Percentiles rank a stretch among this genome's conserved stretches.
Evolutionary conservation across 2,888 invertebrate genomes (phyloP).

Genomic region (Lithophane leautieri): DNA sequence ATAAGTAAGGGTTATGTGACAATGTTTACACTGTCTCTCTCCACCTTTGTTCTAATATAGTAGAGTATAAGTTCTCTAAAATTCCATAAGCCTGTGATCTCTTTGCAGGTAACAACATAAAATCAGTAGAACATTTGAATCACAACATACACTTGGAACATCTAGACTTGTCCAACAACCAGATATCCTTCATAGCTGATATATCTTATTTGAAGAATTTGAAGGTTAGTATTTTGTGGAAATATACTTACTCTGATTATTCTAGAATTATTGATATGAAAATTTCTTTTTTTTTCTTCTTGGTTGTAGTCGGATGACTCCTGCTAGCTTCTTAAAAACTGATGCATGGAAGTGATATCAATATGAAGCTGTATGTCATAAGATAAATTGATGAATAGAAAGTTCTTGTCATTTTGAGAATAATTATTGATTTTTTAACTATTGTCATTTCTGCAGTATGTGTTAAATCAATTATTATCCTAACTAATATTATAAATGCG

Average conservation of each 20-base stretch:
- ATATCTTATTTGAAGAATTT: conserved; percentile 95
- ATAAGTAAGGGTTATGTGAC: not conserved
- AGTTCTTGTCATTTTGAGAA: not conserved
- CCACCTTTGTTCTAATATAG: not conserved
- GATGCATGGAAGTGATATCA: not conserved
- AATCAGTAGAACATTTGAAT: conserved; percentile 97
- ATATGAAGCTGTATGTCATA: not conserved
- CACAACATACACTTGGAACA: conserved; percentile 95
- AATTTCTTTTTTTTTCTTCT: not conserved
- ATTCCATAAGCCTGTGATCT: not conserved
- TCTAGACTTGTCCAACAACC: conserved; percentile 97
- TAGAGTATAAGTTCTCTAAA: not conserved
- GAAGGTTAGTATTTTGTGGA: conserved; percentile 91
- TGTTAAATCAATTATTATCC: not conserved
- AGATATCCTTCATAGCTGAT: conserved; percentile 95
- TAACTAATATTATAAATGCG: too few relatives aligned
- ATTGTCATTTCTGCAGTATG: not conserved
- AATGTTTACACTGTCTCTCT: not conserved
- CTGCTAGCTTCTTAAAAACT: not conserved
- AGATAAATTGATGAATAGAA: not conserved
- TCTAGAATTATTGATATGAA: not conserved
- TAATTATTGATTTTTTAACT: not conserved
- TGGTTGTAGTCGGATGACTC: not conserved
- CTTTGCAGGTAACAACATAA: conserved; percentile 95
- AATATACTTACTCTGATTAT: not conserved